Evolutionary conservation across 2,113 vertebrate genomes (phyloP), one percentile per base, ranked within the genome.

Genomic region (Donacobius atricapilla): DNA sequence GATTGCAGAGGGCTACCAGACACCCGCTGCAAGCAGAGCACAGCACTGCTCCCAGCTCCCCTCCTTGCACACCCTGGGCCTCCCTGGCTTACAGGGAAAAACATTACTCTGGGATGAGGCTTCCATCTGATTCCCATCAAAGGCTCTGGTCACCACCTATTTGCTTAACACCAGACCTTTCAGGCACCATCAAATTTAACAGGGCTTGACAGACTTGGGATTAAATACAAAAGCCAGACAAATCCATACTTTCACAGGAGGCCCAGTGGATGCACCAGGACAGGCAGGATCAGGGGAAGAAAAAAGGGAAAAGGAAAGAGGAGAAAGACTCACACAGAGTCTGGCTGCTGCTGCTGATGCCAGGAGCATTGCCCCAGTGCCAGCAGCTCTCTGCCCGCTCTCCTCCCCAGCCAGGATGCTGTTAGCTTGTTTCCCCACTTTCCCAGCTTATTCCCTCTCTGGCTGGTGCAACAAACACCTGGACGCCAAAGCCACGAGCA

Each of bases 151-250:
- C 98, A 97, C 84, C 7, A 24, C 35, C 44, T 94, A 25, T 97
- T 97, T 97, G 97, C 96, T 98, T 95, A 98, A 94, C 96, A 83
- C 94, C 88, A 96, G 97, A 97, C 97, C 96, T 98, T 97, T 94
- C 96, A 96, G 96, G 96, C 63, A 56, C 95, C 95, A 72, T 97
- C 97, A 97, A 68, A 94, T 87, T 94, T 96, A 98, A 98, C 97
- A 93, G 48, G 83, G 89, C 88, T 96, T 96, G 97, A 97, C 97
- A 97, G 97, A 83, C 91, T 91, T 44, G 24, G 98, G 97, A 97
- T 98, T 97, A 97, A 97, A 83, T 86, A 77, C 93, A 96, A 96
- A 95, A 96, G 96, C 86, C 97, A 94, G 96, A 96, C 96, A 98
- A 96, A 97, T 97, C 97, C 80, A 51, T 81, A 66, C 93, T 91